phyloP scores from a whole-genome alignment of 2,888 invertebrate genomes.

The Nymphalis polychloros region DNA sequence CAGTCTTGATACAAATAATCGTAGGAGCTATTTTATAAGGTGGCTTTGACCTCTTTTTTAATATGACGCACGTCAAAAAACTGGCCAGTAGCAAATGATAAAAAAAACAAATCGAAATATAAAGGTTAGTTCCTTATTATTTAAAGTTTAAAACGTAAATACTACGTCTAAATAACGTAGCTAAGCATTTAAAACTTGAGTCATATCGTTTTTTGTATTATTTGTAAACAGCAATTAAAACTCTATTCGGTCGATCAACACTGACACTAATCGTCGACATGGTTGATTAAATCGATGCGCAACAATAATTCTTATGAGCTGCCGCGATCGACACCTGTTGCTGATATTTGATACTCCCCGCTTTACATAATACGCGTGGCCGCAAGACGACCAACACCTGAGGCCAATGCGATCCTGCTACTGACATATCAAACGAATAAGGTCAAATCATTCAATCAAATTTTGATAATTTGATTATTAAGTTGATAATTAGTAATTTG shows the following conservation, averaged over 20 bases:
- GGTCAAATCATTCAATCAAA: slow-evolving; percentile 5
- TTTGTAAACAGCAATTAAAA: slow-evolving; percentile 17
- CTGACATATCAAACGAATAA: slow-evolving; percentile 29
- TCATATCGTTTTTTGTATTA: slow-evolving; percentile 6
- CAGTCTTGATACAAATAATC: too few species aligned
- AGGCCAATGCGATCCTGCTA: slow-evolving; percentile 34
- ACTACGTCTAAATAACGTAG: neutral
- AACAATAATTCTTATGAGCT: slow-evolving; percentile 47
- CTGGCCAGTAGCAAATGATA: too few species aligned
- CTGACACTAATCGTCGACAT: slow-evolving; percentile 31
- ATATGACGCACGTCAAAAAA: too few species aligned
- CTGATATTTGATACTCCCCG: slow-evolving; percentile 45
- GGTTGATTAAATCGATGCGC: slow-evolving; percentile 41
- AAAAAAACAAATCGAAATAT: neutral
- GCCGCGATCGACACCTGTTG: slow-evolving; percentile 47
- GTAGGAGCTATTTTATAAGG: too few species aligned
- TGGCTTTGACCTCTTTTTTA: too few species aligned
- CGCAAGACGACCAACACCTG: slow-evolving; percentile 42
- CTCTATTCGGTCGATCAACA: slow-evolving; percentile 20
- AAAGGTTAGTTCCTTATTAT: neutral
- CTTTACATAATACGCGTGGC: slow-evolving; percentile 46
- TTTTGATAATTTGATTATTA: neutral
- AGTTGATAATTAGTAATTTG: neutral
- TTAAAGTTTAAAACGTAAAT: slow-evolving; percentile 7
- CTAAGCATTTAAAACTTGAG: neutral